phyloP scores from a whole-genome alignment of 2,888 invertebrate genomes.

The Cryptophagus acutangulus region DNA sequence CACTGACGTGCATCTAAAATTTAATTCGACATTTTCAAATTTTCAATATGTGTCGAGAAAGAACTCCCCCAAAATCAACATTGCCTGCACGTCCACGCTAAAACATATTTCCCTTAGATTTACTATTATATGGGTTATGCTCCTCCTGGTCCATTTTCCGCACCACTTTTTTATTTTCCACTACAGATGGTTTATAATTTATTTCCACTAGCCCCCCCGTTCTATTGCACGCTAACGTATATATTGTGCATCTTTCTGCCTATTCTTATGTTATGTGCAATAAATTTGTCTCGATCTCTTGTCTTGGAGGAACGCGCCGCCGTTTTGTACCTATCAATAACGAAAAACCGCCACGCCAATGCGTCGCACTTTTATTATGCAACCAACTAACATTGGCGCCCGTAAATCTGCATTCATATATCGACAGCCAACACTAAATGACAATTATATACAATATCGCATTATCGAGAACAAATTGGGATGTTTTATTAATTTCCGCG shows the following conservation, averaged over 20 bases:
- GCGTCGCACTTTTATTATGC: too few relatives aligned
- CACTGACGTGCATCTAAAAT: conserved; percentile 32
- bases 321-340: too few relatives aligned
- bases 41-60: conserved; percentile 28
- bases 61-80: conserved; percentile 24
- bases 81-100: conserved; percentile 30
- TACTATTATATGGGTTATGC: conserved; percentile 25
- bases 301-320: conserved; percentile 7
- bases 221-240: conserved; percentile 21
- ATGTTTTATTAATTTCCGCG: too few relatives aligned
- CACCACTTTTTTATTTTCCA: too few relatives aligned
- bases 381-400: too few relatives aligned
- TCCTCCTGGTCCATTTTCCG: conserved; percentile 24
- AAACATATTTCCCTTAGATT: conserved; percentile 30
- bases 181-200: conserved; percentile 31
- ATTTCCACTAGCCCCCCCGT: conserved; percentile 25
- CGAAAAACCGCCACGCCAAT: too few relatives aligned
- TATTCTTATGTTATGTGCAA: conserved; percentile 21
- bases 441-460: too few relatives aligned
- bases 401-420: too few relatives aligned
- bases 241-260: conserved; percentile 20
- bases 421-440: too few relatives aligned
- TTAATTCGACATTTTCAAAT: conserved; percentile 32
- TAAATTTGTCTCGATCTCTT: conserved; percentile 22
- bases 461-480: too few relatives aligned